These are phyloP conservation scores for Melangyna quadrimaculata DNA, from an alignment of 2,888 invertebrate species.

Conservation along the genomic window DNA sequence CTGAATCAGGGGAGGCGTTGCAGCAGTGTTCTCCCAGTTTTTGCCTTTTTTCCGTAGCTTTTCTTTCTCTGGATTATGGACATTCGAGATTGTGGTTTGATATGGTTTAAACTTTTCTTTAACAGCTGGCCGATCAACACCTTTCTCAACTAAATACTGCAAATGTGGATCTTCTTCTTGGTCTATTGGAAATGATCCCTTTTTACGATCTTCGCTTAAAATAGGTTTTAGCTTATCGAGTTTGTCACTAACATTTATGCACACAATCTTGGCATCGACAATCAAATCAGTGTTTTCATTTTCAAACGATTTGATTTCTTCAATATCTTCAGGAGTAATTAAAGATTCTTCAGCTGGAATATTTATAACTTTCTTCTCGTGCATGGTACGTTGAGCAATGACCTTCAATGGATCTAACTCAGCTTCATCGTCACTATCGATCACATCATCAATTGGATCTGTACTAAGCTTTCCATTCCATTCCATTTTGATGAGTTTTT, in stretches of 20 bases:
- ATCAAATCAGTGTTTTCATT: constrained; percentile 38
- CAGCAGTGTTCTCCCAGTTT: constrained; percentile 80
- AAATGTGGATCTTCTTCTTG: constrained; percentile 77
- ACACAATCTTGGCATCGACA: constrained; percentile 73
- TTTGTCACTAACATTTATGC: constrained; percentile 74
- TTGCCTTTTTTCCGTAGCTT: constrained; percentile 76
- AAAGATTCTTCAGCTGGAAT: constrained; percentile 74
- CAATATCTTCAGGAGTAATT: constrained; percentile 77
- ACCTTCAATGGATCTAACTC: constrained; percentile 78
- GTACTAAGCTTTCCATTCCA: constrained; percentile 76
- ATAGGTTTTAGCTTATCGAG: constrained; percentile 61
- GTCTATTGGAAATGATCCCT: not conserved
- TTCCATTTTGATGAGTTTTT: constrained; percentile 76
- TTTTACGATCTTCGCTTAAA: constrained; percentile 19
- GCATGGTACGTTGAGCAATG: constrained; percentile 78
- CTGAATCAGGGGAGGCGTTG: constrained; percentile 79
- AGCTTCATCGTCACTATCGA: constrained; percentile 80
- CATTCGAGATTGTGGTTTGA: constrained; percentile 78
- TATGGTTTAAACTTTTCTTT: constrained; percentile 79
- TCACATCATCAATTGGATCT: constrained; percentile 72
- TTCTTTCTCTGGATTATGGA: constrained; percentile 79
- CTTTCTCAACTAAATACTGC: constrained; percentile 77
- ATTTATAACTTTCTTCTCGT: constrained; percentile 76
- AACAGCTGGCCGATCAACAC: constrained; percentile 32
- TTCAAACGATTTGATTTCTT: constrained; percentile 77